These are phyloP conservation scores for Crambe crambe DNA, from an alignment of 37 sponge, comb jelly and placozoan genomes.

Conservation along the genomic window DNA sequence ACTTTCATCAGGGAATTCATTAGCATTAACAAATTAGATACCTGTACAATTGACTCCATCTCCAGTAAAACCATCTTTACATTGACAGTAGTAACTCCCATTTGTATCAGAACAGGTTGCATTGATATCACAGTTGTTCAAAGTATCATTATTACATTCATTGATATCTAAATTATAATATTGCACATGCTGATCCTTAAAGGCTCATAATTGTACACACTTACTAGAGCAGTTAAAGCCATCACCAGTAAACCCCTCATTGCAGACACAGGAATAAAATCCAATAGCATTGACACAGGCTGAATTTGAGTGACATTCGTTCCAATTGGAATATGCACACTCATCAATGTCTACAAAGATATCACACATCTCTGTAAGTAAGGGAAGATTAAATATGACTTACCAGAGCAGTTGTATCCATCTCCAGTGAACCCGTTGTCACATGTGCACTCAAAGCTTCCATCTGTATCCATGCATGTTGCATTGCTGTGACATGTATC, in stretches of 20 bases:
- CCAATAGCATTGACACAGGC: neutral
- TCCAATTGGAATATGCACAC: neutral
- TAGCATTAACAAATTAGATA: neutral
- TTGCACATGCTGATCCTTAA: too few relatives aligned
- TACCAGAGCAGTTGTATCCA: conserved; percentile 3
- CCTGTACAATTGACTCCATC: conserved; percentile 3
- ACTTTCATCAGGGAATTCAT: too few relatives aligned
- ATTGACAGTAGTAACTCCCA: neutral
- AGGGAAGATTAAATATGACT: too few relatives aligned
- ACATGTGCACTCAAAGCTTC: conserved; percentile 26
- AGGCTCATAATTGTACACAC: too few relatives aligned
- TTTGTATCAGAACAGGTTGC: neutral
- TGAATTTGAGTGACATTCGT: neutral
- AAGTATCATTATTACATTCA: neutral
- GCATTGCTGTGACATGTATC: neutral
- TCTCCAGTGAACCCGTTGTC: conserved; percentile 14
- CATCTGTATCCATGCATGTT: neutral
- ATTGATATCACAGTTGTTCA: neutral
- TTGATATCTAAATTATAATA: neutral
- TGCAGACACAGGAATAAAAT: neutral
- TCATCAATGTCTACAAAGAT: neutral
- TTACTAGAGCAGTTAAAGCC: neutral
- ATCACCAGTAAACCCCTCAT: neutral
- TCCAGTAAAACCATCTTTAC: too few relatives aligned
- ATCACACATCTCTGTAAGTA: too few relatives aligned